These are phyloP conservation scores for Oryzaephilus surinamensis DNA, from an alignment of 1,140 invertebrate genomes.

Conservation along the genomic window DNA sequence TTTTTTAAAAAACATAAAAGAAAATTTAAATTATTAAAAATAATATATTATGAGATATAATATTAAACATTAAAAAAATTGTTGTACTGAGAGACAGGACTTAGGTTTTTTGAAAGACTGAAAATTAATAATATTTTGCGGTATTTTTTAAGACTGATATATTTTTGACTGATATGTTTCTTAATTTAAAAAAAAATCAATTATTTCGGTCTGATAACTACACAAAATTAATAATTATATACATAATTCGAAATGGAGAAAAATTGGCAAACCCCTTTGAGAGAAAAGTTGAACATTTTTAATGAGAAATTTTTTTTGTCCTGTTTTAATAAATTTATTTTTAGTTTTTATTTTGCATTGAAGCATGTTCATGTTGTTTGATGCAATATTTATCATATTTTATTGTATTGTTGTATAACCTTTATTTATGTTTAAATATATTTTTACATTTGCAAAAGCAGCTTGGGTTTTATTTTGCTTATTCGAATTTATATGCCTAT, in stretches of 20 bases:
- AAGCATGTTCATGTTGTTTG: constrained; percentile 36
- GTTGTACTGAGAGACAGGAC: constrained; percentile 33
- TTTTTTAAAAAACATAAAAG: no score
- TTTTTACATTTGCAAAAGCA: constrained; percentile 37
- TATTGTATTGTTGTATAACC: constrained; percentile 36
- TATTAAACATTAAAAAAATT: constrained; percentile 13
- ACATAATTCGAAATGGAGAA: constrained; percentile 3
- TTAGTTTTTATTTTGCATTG: constrained; percentile 30
- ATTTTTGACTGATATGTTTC: constrained; percentile 29
- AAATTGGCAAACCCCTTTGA: constrained; percentile 27
- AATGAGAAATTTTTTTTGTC: constrained; percentile 15
- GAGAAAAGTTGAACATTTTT: no score
- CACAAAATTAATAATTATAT: no score
- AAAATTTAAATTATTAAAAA: no score
- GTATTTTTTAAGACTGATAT: constrained; percentile 34
- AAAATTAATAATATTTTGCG: constrained; percentile 25
- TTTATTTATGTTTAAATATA: constrained; percentile 40
- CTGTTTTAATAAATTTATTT: constrained; percentile 33
- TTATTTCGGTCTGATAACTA: no score
- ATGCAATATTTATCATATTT: constrained; percentile 38
- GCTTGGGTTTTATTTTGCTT: constrained; percentile 38
- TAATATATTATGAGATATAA: no score
- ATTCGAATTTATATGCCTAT: constrained; percentile 18
- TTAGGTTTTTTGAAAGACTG: constrained; percentile 32
- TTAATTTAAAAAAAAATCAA: no score